Conservation (phyloP, 2,113 vertebrate genomes). For the Lagopus leucura region DNA sequence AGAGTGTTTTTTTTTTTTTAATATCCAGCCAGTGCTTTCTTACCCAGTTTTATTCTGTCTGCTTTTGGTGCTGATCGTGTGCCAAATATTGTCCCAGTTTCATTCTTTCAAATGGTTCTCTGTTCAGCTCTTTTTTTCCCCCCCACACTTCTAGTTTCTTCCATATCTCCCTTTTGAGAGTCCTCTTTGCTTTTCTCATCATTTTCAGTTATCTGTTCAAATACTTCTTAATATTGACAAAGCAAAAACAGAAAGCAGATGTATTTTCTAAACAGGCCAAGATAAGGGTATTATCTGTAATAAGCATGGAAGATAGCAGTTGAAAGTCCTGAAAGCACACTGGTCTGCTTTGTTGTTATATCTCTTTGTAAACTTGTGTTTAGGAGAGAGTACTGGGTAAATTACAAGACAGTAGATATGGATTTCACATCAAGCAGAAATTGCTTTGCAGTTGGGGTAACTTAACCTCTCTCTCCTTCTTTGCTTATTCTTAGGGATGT, state of each 20-base stretch:
- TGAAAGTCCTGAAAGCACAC: neutral
- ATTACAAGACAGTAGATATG: neutral
- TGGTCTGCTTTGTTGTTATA: neutral
- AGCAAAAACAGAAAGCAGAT: neutral
- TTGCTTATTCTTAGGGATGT: neutral
- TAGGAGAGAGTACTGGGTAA: neutral
- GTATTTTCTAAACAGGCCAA: neutral
- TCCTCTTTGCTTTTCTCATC: neutral
- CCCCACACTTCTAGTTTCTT: neutral
- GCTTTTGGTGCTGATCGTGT: neutral
- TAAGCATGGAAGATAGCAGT: neutral
- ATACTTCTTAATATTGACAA: neutral
- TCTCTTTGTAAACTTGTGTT: neutral
- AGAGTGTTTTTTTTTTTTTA: rapidly evolving
- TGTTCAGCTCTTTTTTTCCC: neutral
- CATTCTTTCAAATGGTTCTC: neutral
- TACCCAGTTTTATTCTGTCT: neutral
- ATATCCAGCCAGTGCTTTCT: neutral
- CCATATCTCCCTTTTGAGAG: neutral
- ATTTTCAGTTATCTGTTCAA: neutral
- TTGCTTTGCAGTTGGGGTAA: neutral
- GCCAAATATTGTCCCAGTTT: neutral
- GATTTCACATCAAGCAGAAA: neutral
- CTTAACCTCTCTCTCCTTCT: neutral
- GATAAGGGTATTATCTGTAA: neutral